Evolutionary conservation across 2,797 vertebrate genomes (phyloP), one percentile per base, ranked within the genome.

Genomic region (Borostomias antarcticus): DNA sequence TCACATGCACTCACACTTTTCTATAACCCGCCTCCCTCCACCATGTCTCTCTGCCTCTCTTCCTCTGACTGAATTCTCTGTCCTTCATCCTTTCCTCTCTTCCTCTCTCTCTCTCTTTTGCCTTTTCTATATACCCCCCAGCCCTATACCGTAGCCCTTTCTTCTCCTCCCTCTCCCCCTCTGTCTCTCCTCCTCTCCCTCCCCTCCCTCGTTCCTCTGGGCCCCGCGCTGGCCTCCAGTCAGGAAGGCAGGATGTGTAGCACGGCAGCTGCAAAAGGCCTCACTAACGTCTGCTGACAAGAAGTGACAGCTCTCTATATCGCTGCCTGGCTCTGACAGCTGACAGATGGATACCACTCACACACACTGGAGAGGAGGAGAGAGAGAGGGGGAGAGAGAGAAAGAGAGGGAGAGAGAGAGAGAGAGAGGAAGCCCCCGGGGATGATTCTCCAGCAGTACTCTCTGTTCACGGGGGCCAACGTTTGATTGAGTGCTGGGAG

Each of bases 331-430:
- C 95, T 94, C 85, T 98, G 97, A 97, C 96, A 97, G 94, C 94
- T 98, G 96, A 98, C 97, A 98, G 97, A 98, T 97, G 97, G 95
- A 94, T 94, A 95, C 92, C 95, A 95, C 95, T 96, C 96, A 95
- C 94, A 95, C 93, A 93, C 93, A 92, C 92, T 93, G 90, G 88
- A 84, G 87, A 92, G 92, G 90, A 64, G 82, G 72, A 66, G 58
- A 53, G 37, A 68, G 70, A 50, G 57, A 58, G 58, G 56, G 59
- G 67, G 40, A 21, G 19, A 23, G 23, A 54, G 35, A 73, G 30
- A 59, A 45, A 66, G 69, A 69, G 79, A 80, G 65, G 69, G 72
- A 71, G 54, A 53, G 69, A 59, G 61, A 13, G 58, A 26, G 11
- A 58, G n/a, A 25, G 67, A 11, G 32, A 66, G 61, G 69, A 79